Base-by-base conservation (phyloP, 2,888 invertebrate species). In the Invenusta paracnida region DNA sequence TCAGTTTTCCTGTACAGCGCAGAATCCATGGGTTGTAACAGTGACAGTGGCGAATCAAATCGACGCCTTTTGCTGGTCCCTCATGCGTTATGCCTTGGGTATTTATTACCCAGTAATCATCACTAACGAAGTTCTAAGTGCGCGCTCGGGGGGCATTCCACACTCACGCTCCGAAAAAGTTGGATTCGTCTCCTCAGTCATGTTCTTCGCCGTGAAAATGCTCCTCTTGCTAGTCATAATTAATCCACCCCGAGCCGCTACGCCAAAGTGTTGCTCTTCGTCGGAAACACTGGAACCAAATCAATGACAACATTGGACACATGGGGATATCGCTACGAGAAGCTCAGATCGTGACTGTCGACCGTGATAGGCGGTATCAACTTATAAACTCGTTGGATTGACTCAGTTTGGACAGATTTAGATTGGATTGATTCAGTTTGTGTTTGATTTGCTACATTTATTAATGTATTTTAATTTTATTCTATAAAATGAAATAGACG, bases 21-120 rank as follows among this genome's bases (percentile, higher is more conserved):
- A 23, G 17, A n/a, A n/a, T n/a, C n/a, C n/a, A n/a, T n/a, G n/a
- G n/a, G n/a, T n/a, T n/a, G n/a, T n/a, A n/a, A n/a, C n/a, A n/a
- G n/a, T n/a, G n/a, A n/a, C n/a, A n/a, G n/a, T n/a, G 73, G 11
- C 73, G 25, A 73, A 23, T 29, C n/a, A 1, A 11, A 85, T 31
- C 85, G 86, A 81, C 92, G 93, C 96, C 48, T 48, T 17, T 5
- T 48, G 17, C 48, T 0, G 86, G 86, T 92, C 93, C 96, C 48
- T 48, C 48, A 17, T 48, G 17, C 48, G 48, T 48, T 48, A 48
- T 17, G 17, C 48, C 17, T 17, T 48, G 48, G 17, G 48, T 5
- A 48, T 48, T 48, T 17, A 48, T 48, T 48, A 48, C 17, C 48
- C 5, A 11, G 48, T 48, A 48, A 48, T 17, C 48, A 48, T 48